Conservation (phyloP, 1,140 invertebrate genomes). For the Mya arenaria region DNA sequence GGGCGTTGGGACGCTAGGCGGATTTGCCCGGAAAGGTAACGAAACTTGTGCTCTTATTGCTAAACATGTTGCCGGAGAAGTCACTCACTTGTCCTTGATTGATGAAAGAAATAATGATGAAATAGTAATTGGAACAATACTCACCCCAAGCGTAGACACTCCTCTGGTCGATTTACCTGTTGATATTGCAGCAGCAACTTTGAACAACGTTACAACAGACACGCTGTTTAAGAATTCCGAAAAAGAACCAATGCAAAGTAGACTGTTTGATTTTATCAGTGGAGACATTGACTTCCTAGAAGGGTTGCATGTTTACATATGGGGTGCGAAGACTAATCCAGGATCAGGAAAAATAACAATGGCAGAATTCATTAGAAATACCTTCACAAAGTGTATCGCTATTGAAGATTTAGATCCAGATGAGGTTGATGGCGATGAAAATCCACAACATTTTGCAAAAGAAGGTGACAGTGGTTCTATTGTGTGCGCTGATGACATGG, state of each 20-base stretch:
- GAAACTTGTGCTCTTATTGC: background rate
- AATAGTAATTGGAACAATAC: background rate
- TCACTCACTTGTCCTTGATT: background rate
- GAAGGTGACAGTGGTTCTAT: constrained; percentile 13
- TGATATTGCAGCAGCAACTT: constrained; percentile 2
- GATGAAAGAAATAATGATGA: background rate
- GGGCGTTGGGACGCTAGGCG: background rate
- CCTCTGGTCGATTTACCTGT: background rate
- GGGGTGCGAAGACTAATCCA: constrained; percentile 1
- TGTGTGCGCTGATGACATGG: constrained; percentile 19
- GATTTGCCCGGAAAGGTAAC: constrained; percentile 3
- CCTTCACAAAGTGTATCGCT: background rate
- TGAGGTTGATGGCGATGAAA: background rate
- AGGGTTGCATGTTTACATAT: constrained; percentile 16
- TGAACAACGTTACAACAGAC: background rate
- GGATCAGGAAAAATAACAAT: background rate
- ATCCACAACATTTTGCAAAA: background rate
- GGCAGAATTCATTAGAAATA: background rate
- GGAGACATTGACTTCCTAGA: background rate
- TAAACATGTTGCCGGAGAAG: background rate
- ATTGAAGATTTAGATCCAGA: background rate
- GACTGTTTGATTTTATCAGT: background rate
- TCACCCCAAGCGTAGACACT: background rate
- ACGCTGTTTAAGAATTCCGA: background rate
- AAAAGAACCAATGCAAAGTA: background rate